A percentile compares a stretch with the other conserved stretches of the same genome.
Evolutionary conservation across 2,888 invertebrate genomes (phyloP).

Genomic region (Scaptomyza cyrtandrae): DNA sequence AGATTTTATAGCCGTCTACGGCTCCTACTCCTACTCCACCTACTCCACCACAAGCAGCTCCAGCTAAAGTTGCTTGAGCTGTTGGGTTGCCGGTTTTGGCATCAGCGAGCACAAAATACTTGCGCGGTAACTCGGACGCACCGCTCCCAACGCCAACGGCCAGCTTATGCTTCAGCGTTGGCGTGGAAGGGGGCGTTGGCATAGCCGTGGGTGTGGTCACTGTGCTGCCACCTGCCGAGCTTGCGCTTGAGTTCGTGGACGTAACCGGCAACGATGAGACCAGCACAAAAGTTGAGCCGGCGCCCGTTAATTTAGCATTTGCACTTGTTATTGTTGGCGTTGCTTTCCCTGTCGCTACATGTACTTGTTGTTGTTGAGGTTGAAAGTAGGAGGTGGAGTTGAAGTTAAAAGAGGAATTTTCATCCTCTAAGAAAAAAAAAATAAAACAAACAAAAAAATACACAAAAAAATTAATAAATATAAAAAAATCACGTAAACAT

Average conservation of each 20-base stretch:
- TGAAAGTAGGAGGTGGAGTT: conserved; percentile 56
- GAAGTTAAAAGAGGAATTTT: conserved; percentile 78
- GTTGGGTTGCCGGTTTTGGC: conserved; percentile 34
- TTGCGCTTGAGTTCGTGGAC: background rate
- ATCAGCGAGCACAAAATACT: conserved; percentile 47
- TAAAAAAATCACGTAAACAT: conserved; percentile 13
- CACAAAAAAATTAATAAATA: conserved; percentile 20
- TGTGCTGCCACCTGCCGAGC: background rate
- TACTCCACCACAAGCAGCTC: background rate
- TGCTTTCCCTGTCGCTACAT: conserved; percentile 50
- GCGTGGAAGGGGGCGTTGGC: background rate
- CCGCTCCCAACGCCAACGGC: background rate
- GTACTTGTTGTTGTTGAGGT: conserved; percentile 56
- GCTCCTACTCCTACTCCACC: background rate
- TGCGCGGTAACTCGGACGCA: conserved; percentile 44
- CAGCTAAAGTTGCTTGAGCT: conserved; percentile 7
- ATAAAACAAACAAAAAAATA: conserved; percentile 46
- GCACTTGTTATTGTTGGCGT: conserved; percentile 30
- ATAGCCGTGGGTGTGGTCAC: conserved; percentile 3
- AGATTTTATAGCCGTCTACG: conserved; percentile 8
- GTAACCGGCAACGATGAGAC: conserved; percentile 20
- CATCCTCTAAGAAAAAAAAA: conserved; percentile 79
- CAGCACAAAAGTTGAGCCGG: conserved; percentile 32
- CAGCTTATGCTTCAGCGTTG: conserved; percentile 47
- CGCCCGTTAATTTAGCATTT: conserved; percentile 13